Evolutionary conservation across 2,797 vertebrate genomes (phyloP).

Genomic region (Emydoidea blandingii): DNA sequence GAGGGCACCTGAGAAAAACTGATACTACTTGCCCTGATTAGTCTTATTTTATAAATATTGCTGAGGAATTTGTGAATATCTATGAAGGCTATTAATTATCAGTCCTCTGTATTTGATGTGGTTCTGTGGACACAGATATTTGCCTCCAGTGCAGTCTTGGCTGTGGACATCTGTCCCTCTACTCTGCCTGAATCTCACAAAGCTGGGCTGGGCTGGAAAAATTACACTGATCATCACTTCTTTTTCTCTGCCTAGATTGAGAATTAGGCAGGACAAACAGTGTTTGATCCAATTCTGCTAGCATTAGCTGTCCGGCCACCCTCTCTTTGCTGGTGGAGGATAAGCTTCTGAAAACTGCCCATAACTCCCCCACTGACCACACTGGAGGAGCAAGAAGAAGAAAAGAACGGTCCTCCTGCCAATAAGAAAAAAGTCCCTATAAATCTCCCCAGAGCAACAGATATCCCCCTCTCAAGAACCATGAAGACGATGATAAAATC

Average conservation of each 20-base stretch:
- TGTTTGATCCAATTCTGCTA: slow-evolving; percentile 8
- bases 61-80: not conserved
- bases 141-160: slow-evolving; percentile 18
- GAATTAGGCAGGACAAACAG: not conserved
- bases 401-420: not conserved
- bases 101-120: not conserved
- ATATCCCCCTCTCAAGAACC: not conserved
- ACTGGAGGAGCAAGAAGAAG: slow-evolving; percentile 16
- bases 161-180: not conserved
- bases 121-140: slow-evolving; percentile 1
- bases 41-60: not conserved
- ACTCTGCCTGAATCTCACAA: slow-evolving; percentile 3
- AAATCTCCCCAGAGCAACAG: not conserved
- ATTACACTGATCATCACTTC: not conserved
- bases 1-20: not conserved
- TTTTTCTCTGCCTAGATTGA: not conserved
- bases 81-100: slow-evolving; percentile 13
- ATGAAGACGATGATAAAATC: not conserved
- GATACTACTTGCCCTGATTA: not conserved
- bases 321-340: slow-evolving; percentile 19
- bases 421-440: not conserved
- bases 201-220: not conserved
- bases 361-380: not conserved
- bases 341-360: slow-evolving; percentile 18
- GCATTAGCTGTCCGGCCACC: not conserved